A percentile compares a stretch with the other conserved stretches of the same genome.
phyloP scores from a whole-genome alignment of 2,888 invertebrate genomes.

The Balanococcus diminutus region DNA sequence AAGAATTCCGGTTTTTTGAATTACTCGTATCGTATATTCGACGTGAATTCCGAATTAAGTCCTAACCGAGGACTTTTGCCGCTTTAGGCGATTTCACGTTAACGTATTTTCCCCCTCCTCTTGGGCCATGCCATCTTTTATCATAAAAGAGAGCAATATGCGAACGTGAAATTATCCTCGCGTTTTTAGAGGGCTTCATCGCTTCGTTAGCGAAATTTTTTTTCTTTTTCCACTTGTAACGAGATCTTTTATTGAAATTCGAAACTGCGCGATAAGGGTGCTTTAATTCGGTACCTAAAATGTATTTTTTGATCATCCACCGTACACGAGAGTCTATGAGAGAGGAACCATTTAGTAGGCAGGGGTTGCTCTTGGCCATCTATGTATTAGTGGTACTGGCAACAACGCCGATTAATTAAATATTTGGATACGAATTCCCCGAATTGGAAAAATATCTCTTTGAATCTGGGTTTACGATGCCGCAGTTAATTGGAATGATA shows the following conservation, averaged over 20 bases:
- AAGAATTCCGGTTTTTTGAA: constrained; percentile 37
- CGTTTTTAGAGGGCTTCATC: background rate
- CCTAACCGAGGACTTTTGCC: constrained; percentile 6
- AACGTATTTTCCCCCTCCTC: background rate
- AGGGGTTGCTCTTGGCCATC: background rate
- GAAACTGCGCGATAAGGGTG: background rate
- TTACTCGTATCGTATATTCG: too few species aligned
- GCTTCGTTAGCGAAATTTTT: background rate
- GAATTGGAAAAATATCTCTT: background rate
- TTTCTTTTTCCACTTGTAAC: background rate
- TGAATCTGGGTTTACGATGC: background rate
- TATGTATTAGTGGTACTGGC: background rate
- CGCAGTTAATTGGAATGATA: background rate
- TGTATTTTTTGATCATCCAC: background rate
- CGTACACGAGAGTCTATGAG: background rate
- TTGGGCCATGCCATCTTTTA: background rate
- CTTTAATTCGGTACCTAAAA: background rate
- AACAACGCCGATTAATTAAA: background rate
- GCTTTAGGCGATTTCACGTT: constrained; percentile 6
- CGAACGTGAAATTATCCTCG: background rate
- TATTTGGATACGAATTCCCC: background rate
- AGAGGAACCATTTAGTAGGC: too few species aligned
- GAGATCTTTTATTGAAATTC: constrained; percentile 13
- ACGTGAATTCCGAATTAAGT: constrained; percentile 21
- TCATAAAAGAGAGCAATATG: background rate